Base-by-base conservation (phyloP, 2,797 vertebrate genomes). In the Chrysolophus pictus region DNA sequence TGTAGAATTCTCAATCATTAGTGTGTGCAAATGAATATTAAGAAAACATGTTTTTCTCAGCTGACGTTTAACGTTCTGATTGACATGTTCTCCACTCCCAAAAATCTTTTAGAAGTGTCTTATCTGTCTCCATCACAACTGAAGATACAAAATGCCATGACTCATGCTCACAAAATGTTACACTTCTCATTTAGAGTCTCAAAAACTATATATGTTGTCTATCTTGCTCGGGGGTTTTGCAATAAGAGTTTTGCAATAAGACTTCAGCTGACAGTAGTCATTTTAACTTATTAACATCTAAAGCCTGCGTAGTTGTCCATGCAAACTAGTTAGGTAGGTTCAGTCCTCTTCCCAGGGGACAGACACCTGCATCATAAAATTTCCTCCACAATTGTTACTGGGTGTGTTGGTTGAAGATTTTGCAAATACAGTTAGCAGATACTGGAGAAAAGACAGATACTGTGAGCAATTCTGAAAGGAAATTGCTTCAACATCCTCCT, bases 1-100 rank as follows among this genome's bases (percentile, higher is more conserved):
- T 83, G 69, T 69, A 93, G 33, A 70, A 53, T 94, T 70, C 86
- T 86, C 70, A 84, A n/a, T 47, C 76, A 73, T 91, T 87, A 55
- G 31, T 56, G 55, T 95, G 79, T 77, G 80, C 84, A 96, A 96
- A 94, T 96, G 46, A 18, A 55, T 67, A 93, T 88, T 86, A 84
- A 94, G 91, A 93, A 76, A 94, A 92, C 24, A 35, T 79, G 68
- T 94, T 80, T 47, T 59, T 65, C 88, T 90, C 42, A 56, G 62
- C 63, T 94, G 79, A 94, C 75, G 88, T 95, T 97, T 95, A 88
- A 90, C 63, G 35, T 51, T 69, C 28, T 24, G 15, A 15, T 74
- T 96, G 87, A 88, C 22, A 49, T 47, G 8, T 77, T 94, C 68
- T 46, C 35, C 14, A 78, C 28, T 56, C 19, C 9, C 3, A 63